Base-by-base conservation (phyloP, 2,888 invertebrate genomes). In the Aphidoletes aphidimyza region DNA sequence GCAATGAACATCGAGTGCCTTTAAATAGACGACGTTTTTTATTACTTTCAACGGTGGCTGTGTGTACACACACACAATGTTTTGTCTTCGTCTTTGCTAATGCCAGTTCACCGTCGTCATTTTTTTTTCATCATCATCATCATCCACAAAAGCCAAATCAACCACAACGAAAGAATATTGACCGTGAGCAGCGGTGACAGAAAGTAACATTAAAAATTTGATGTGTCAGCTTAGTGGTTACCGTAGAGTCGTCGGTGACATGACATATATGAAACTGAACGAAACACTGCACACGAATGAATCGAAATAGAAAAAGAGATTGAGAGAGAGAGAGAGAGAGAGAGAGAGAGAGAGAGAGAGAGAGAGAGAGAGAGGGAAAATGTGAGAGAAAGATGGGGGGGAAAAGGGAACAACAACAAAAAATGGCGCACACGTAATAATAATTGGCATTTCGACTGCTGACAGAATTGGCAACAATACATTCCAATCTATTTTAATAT, bases 171-270 rank as follows among this genome's bases (percentile, higher is more conserved):
- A 17, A 69, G 69, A 14, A 69, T 69, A 69, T 69, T 69, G 69
- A 30, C 69, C 69, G 17, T 69, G 69, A 69, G 69, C 69, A 69
- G 30, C 69, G n/a, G 69, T 69, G 69, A 69, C 69, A 69, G 34
- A 69, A 69, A 17, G 69, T 69, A 30, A 30, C 69, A 69, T 69
- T 69, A 69, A 69, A 69, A 69, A 30, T 30, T 69, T 30, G 69
- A 69, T 69, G 69, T 69, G 69, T 69, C 30, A 69, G 69, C 69
- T 69, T 69, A 69, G 69, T 69, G 69, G 69, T 69, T 69, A 30
- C 30, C 30, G n/a, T 14, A 30, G 69, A 69, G 30, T 69, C 17
- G 30, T 69, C 17, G 69, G 30, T 69, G 69, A 69, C 69, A 69
- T 69, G 69, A 69, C 69, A 69, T 30, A 69, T 30, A 34, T 69